Base-by-base conservation (phyloP, 2,888 invertebrate genomes). In the Bunonema sp. region DNA sequence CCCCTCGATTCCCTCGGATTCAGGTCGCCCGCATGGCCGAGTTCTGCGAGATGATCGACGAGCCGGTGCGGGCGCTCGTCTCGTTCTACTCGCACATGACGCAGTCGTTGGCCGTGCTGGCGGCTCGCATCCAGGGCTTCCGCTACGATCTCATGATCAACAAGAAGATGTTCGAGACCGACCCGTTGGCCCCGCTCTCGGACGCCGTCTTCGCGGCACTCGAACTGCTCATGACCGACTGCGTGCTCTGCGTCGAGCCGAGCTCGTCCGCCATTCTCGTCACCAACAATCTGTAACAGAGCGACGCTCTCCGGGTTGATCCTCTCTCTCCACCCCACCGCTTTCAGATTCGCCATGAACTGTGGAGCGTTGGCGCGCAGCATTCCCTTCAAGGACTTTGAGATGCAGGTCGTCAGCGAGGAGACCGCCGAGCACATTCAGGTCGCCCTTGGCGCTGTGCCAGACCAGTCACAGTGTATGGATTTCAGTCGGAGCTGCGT, bases 341-440 rank as follows among this genome's bases (percentile, higher is more conserved):
- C 21, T 41, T 35, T 8, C 4, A 15, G 3, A 18, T 46, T 43
- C 50, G 47, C 57, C 45, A 54, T 62, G 60, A 54, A 61, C 41
- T 59, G 62, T 38, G 56, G 61, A 37, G 55, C 60, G 29, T 39
- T 65, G 42, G 60, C 61, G 16, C 42, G 64, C 26, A 61, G 59
- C 29, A 60, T 59, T 5, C 60, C 60, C 10, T 64, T 64, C 52
- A 57, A 58, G 34, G 54, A 61, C 26, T 64, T 64, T 38, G 62
- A 61, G 22, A 49, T 64, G 19, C 64, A 64, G 49, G 54, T 64
- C 2, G 63, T 64, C 5, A 54, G 57, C 3, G 64, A 64, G 40
- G 64, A 64, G 40, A 56, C 54, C 3, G 63, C 63, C 10, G 58
- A 61, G 29, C 56, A 61, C 31, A 62, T 64, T 37, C 61, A 59